Evolutionary conservation across 2,113 vertebrate species (phyloP), one percentile per base, ranked within the genome.

Genomic region (Urocolius indicus): DNA sequence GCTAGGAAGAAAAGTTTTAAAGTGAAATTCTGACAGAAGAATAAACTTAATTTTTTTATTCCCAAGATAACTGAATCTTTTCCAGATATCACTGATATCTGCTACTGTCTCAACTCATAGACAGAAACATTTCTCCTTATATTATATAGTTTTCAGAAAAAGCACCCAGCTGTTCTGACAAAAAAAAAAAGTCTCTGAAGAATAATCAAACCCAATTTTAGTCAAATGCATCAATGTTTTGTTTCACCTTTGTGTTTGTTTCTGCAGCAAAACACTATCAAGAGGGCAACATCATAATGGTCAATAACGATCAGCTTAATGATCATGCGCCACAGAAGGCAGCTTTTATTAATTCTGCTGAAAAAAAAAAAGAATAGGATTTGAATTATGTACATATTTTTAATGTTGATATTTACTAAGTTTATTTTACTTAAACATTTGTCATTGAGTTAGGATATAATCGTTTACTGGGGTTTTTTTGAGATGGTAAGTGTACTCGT

Each of bases 21-120:
- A 95, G 51, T 61, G 15, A 84, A 97, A 89, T 93, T 87, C 57
- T 66, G 69, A 26, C 67, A 91, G 77, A 94, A 95, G 63, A 93
- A 96, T 21, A 92, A 94, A 78, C 51, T 75, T 82, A 83, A 26
- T 55, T 65, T 92, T 89, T 84, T 59, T 79, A 95, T 90, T 97
- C 58, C 63, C 65, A 78, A 65, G 77, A 68, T 65, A 86, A 92
- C 30, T 51, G 48, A 94, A 66, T 77, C 6, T 73, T 92, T 95
- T 54, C 46, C 45, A 57, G 62, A 41, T 92, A 90, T 65, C 61
- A 57, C 36, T 72, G 34, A 10, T 65, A 63, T 30, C 34, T 63
- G 34, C 26, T 84, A 61, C 65, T 80, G 76, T n/a, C 16, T 91
- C 12, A 82, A 22, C 36, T 78, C 89, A 58, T 69, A 95, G 89